Evolutionary conservation across 1,140 invertebrate genomes (phyloP), one percentile per base, ranked within the genome.

Genomic region (Agraylea sexmaculata): DNA sequence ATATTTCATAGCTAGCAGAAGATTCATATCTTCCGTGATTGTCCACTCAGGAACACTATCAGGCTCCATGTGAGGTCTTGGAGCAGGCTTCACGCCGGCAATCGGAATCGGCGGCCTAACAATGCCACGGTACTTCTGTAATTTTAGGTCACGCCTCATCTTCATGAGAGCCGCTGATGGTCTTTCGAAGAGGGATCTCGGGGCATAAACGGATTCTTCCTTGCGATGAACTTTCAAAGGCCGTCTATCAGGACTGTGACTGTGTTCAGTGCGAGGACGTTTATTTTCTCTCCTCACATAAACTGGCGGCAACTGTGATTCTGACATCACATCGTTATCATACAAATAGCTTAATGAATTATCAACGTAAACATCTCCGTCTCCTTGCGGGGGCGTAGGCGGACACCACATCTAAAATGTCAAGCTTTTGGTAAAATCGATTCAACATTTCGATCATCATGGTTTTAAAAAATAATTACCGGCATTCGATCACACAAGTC

Each of bases 291-390:
- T 85, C 51, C 80, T 83, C 11, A 86, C 66, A 53, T 87, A 89
- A 11, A 94, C 75, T 5, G 88, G 84, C 7, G 89, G 89, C 17
- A 93, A 61, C 53, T 85, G 76, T 18, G 75, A 67, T 56, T 95
- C 90, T 7, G 79, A 68, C 72, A 95, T 91, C 8, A 82, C 69
- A 8, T 73, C 75, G 40, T 70, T 71, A 42, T 92, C 85, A 60
- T 95, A 95, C 31, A 94, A 71, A 54, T 90, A 88, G 21, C 76
- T 72, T 53, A 89, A 57, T 31, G 81, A 79, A 50, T 80, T 75
- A 60, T 95, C 90, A 42, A 93, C 78, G 65, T 93, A 94, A 7
- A 92, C 76, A 59, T 95, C 90, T 57, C 80, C 81, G 47, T 92
- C 87, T 58, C 85, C 82, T 54, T 83, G 79, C 4, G 91, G 90